phyloP scores from a whole-genome alignment of 2,888 invertebrate species.

The Trichogramma dendrolimi region DNA sequence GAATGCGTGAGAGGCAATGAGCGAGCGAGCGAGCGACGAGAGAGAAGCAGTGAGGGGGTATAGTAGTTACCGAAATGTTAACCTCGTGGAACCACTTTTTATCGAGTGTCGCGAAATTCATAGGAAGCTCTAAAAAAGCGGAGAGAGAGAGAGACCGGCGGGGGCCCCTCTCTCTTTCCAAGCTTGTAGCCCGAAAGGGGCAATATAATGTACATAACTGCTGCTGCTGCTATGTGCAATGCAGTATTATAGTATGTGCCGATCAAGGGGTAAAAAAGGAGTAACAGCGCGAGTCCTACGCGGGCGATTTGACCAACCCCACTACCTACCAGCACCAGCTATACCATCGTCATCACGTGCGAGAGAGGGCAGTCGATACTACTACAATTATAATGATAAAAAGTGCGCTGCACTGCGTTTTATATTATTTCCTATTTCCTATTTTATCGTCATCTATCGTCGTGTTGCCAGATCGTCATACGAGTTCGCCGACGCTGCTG shows the following conservation, averaged over 20 bases:
- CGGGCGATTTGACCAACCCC: slow-evolving; percentile 26
- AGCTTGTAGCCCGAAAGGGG: no score
- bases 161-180: slow-evolving; percentile 6
- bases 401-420: no score
- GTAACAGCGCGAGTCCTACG: slow-evolving; percentile 29
- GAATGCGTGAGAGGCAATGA: slow-evolving; percentile 16
- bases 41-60: slow-evolving; percentile 48
- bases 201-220: no score
- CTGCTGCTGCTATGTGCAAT: no score
- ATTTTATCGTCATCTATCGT: no score
- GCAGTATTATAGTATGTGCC: background rate
- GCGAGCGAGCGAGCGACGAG: slow-evolving; percentile 39
- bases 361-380: no score
- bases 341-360: background rate
- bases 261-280: slow-evolving; percentile 16
- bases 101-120: slow-evolving; percentile 62
- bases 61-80: slow-evolving; percentile 55
- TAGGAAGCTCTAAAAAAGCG: slow-evolving; percentile 54
- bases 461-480: no score
- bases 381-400: no score
- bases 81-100: slow-evolving; percentile 63
- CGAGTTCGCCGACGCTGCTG: no score
- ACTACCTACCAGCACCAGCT: background rate
- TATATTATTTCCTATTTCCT: no score
- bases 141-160: slow-evolving; percentile 34